Base-by-base conservation (phyloP, 30 jellyfish, hydroid and myxozoan genomes). In the Aurelia sp. region DNA sequence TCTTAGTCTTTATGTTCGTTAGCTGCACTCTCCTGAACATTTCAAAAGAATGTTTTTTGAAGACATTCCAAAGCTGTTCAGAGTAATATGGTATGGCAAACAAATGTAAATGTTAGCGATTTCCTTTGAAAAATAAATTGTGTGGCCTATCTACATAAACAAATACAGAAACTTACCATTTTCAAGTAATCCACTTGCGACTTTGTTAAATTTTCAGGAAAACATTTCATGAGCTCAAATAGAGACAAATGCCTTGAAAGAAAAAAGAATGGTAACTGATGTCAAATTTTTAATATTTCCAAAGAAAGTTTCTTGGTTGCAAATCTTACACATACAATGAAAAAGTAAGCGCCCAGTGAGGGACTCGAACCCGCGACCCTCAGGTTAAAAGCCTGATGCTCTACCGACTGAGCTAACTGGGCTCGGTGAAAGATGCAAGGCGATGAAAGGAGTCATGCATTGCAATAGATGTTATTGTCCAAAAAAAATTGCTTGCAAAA, bases 301-400 rank as follows among this genome's bases (percentile, higher is more conserved):
- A 5, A 44, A 44, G 55, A 8, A 8, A 41, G n/a, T n/a, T 2
- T 27, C 8, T 1, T 66, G 51, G 12, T 6, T 4, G 9, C n/a
- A 3, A 30, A 30, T 17, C 3, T 7, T 3, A 1, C 0, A 33
- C 0, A 66, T 8, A 0, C 74, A 17, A 55, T 4, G 47, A 13
- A 63, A 52, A 85, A 38, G 13, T 15, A 9, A 31, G 27, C 89
- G 95, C 94, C 94, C 94, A 51, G 83, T 76, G 94, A 85, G 94
- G 94, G 94, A 61, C 94, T 85, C 88, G 94, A 85, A 85, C 94
- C 94, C 94, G 87, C 94, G 94, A 85, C 94, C 94, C 94, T 85
- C 94, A 85, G 94, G 83, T 85, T 85, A 85, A 85, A 85, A 85
- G 94, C 83, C 94, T 85, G 94, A 85, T 85, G 94, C 94, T 85